phyloP scores from a whole-genome alignment of 1,140 invertebrate species.

The Akabosia matsudoensis region DNA sequence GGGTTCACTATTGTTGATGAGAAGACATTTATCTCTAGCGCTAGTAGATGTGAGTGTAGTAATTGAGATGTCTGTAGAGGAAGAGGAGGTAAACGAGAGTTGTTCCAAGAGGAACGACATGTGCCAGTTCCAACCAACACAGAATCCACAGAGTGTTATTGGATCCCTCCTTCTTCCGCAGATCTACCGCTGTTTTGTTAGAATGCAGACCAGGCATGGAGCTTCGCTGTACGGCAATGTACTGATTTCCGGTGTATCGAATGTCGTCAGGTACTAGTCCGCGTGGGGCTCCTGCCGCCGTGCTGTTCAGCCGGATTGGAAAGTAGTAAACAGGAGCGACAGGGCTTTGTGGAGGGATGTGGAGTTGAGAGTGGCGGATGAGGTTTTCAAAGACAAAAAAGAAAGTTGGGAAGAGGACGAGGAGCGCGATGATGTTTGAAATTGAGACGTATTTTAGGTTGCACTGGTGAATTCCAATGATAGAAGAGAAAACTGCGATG shows the following conservation, averaged over 20 bases:
- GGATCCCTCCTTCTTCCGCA: not conserved
- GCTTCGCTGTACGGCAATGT: too few relatives aligned
- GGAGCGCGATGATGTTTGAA: constrained; percentile 31
- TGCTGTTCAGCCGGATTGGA: too few relatives aligned
- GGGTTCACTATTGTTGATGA: too few relatives aligned
- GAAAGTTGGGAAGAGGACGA: constrained; percentile 32
- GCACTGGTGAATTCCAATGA: constrained; percentile 35
- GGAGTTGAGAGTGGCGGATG: constrained; percentile 21
- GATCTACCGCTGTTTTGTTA: too few relatives aligned
- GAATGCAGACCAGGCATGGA: too few relatives aligned
- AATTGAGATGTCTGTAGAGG: constrained; percentile 34
- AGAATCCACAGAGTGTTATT: constrained; percentile 38
- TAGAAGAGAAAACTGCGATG: constrained; percentile 31
- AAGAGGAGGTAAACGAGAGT: constrained; percentile 33
- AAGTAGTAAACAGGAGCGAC: too few relatives aligned
- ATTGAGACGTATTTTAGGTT: constrained; percentile 22
- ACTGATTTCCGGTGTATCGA: too few relatives aligned
- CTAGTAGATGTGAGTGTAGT: constrained; percentile 28
- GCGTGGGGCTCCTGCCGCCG: too few relatives aligned
- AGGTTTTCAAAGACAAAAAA: constrained; percentile 35
- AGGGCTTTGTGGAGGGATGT: too few relatives aligned
- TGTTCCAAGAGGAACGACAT: constrained; percentile 32
- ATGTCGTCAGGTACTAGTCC: too few relatives aligned
- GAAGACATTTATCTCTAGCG: too few relatives aligned
- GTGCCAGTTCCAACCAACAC: constrained; percentile 37